These are phyloP conservation scores for Ethmia dodecea DNA, from an alignment of 2,888 invertebrate species.

Conservation along the genomic window DNA sequence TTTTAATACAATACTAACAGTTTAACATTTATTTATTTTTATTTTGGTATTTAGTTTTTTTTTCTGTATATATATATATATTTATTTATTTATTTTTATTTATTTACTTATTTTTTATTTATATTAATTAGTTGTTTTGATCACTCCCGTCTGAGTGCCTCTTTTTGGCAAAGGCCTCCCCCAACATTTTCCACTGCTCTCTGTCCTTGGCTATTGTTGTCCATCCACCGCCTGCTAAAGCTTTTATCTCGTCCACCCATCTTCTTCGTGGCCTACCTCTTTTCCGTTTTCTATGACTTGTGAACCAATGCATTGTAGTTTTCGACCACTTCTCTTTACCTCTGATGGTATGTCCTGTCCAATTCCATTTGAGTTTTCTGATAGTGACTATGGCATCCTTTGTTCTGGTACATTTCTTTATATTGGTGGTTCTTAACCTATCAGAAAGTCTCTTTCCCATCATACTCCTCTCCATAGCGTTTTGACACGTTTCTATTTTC, in stretches of 20 bases:
- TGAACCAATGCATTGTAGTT: conserved; percentile 4
- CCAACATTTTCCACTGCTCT: conserved; percentile 10
- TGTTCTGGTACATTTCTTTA: conserved; percentile 1
- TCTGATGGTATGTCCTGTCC: conserved; percentile 11
- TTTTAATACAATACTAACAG: no score
- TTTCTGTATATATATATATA: no score
- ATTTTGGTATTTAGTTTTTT: no score
- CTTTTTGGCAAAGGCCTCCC: conserved; percentile 22
- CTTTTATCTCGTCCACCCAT: conserved; percentile 12
- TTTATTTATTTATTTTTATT: no score
- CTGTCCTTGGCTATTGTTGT: conserved; percentile 8
- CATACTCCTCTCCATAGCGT: conserved; percentile 14
- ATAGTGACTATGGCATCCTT: conserved; percentile 1
- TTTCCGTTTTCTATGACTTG: conserved; percentile 4
- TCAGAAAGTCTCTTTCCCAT: conserved; percentile 3
- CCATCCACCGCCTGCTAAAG: conserved; percentile 7
- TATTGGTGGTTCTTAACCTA: conserved; percentile 2
- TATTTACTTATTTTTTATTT: no score
- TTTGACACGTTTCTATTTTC: conserved; percentile 6
- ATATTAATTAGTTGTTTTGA: no score
- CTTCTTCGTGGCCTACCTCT: conserved; percentile 11
- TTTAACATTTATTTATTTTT: no score
- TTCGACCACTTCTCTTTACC: conserved; percentile 7
- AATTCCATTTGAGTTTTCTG: conserved; percentile 12
- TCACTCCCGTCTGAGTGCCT: no score